Percentiles rank a stretch among this genome's conserved stretches.
phyloP scores from a whole-genome alignment of 1,140 invertebrate genomes.

The Danaus plexippus region DNA sequence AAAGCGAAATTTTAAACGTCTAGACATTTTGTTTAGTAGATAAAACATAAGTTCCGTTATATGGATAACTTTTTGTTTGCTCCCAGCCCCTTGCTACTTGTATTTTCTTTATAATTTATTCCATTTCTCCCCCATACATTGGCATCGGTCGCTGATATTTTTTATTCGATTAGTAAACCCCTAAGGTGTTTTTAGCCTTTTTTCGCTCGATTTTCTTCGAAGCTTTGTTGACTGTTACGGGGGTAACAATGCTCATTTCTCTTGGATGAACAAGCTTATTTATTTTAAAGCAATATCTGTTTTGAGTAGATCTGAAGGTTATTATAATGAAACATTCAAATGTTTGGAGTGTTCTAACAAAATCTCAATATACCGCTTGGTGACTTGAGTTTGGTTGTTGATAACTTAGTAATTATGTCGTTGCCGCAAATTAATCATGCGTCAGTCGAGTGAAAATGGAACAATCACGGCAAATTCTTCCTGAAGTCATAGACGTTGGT shows the following conservation, averaged over 20 bases:
- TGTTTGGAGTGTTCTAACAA: too few species aligned
- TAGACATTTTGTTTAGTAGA: background rate
- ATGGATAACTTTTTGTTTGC: conserved; percentile 50
- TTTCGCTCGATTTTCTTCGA: conserved; percentile 72
- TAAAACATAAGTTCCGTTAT: conserved; percentile 23
- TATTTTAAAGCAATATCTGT: conserved; percentile 30
- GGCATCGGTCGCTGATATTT: conserved; percentile 72
- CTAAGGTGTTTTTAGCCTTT: conserved; percentile 74
- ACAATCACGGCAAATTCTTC: conserved; percentile 17
- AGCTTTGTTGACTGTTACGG: conserved; percentile 69
- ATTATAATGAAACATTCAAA: too few species aligned
- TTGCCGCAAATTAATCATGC: conserved; percentile 21
- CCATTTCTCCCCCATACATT: conserved; percentile 68
- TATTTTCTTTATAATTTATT: conserved; percentile 72
- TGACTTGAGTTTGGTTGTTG: too few species aligned
- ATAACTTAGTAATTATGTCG: conserved; percentile 8
- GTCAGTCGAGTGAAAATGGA: conserved; percentile 12
- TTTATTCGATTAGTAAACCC: conserved; percentile 74
- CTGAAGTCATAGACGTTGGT: conserved; percentile 14
- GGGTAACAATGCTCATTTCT: conserved; percentile 67
- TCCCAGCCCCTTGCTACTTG: conserved; percentile 59
- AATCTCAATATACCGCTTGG: too few species aligned
- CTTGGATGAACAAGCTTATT: conserved; percentile 66
- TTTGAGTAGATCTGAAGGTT: too few species aligned
- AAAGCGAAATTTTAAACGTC: too few species aligned